These are phyloP conservation scores for Uloborus plumipes DNA, from an alignment of 2,888 invertebrate genomes.

Conservation along the genomic window DNA sequence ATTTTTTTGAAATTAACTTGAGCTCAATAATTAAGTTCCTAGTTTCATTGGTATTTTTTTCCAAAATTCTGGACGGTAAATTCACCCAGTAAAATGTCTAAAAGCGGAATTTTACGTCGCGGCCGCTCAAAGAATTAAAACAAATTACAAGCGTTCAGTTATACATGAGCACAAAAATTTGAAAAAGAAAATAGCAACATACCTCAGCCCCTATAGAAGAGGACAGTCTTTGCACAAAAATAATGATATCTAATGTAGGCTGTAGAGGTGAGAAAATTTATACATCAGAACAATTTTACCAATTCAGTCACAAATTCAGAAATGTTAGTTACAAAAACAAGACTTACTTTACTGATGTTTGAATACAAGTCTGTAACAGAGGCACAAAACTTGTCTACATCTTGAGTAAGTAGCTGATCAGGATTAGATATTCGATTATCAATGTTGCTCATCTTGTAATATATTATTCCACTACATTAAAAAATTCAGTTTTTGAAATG, in stretches of 20 bases:
- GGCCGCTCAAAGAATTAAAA: too few species aligned
- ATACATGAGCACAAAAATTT: background rate
- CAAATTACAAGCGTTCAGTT: too few species aligned
- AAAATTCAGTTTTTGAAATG: background rate
- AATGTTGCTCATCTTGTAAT: slow-evolving; percentile 95
- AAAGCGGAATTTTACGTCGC: too few species aligned
- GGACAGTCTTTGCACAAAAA: slow-evolving; percentile 92
- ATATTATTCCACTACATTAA: slow-evolving; percentile 85
- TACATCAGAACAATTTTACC: background rate
- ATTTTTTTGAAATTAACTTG: too few species aligned
- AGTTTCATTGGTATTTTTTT: too few species aligned
- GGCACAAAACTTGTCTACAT: slow-evolving; percentile 97
- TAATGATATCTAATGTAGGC: slow-evolving; percentile 92
- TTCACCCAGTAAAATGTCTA: too few species aligned
- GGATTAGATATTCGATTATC: slow-evolving; percentile 96
- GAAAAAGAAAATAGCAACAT: slow-evolving; percentile 3
- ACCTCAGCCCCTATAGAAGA: slow-evolving; percentile 85
- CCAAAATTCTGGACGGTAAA: too few species aligned
- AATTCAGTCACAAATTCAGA: background rate
- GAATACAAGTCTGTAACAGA: slow-evolving; percentile 95
- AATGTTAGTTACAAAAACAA: background rate
- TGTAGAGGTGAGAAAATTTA: slow-evolving; percentile 67
- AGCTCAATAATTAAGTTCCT: too few species aligned
- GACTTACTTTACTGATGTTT: slow-evolving; percentile 85
- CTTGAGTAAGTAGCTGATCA: slow-evolving; percentile 92